These are phyloP conservation scores for Actenoides hombroni DNA, from an alignment of 2,113 vertebrate species.

Conservation along the genomic window DNA sequence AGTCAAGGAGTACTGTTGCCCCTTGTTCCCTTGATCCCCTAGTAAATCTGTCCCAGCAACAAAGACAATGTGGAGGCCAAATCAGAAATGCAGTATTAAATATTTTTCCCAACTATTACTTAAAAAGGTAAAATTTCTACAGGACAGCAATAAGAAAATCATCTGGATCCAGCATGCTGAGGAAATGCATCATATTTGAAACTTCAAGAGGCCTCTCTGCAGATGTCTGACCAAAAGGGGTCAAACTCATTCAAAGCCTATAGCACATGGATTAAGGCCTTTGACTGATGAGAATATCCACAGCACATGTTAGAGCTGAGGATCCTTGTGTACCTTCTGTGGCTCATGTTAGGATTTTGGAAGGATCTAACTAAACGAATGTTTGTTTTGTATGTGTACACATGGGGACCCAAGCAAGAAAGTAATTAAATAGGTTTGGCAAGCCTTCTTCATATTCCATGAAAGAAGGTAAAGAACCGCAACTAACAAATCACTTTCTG, in stretches of 20 bases:
- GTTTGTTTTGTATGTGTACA: neutral
- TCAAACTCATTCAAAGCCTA: constrained; percentile 37
- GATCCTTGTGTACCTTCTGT: neutral
- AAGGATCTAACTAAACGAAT: neutral
- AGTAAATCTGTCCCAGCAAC: constrained; percentile 51
- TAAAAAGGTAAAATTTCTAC: constrained; percentile 63
- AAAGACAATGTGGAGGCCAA: constrained; percentile 55
- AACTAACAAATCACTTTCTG: neutral
- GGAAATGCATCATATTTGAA: constrained; percentile 68
- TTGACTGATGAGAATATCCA: constrained; percentile 44
- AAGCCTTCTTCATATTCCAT: neutral
- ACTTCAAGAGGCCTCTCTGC: constrained; percentile 68
- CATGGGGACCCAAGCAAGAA: neutral
- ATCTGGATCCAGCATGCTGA: constrained; percentile 73
- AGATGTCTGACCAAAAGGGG: constrained; percentile 71
- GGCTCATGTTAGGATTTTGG: neutral
- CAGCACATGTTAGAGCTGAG: neutral
- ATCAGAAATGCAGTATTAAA: constrained; percentile 70
- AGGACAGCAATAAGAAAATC: constrained; percentile 60
- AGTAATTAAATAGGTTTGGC: neutral
- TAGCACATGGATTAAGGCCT: neutral
- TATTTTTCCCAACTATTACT: constrained; percentile 66
- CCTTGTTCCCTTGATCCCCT: constrained; percentile 42
- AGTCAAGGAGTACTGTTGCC: constrained; percentile 13
- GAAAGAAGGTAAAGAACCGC: neutral